Base-by-base conservation (phyloP, 2,113 vertebrate species). In the Triplophysa dalaica region DNA sequence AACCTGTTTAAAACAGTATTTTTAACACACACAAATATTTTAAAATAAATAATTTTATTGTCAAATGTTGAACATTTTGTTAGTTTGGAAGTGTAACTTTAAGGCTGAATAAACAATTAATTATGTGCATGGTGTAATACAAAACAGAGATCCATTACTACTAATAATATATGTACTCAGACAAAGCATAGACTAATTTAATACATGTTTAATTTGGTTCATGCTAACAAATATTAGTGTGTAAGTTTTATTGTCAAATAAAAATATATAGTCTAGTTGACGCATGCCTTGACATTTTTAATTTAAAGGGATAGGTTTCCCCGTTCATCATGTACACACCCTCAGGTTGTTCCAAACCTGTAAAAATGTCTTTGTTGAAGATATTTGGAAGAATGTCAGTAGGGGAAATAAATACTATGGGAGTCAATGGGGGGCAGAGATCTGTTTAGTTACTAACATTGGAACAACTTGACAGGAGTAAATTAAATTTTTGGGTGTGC, bases 91-190 rank as follows among this genome's bases (percentile, higher is more conserved):
- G 19, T 60, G 52, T 38, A 22, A 73, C 19, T 73, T 58, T 73
- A 73, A 60, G 54, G 33, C 3, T 60, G 22, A 3, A 73, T 73
- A 60, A 60, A 73, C 58, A 73, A 21, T n/a, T 12, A 73, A 60
- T 9, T 60, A 19, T 8, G 41, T 24, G 70, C 70, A 58, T 19
- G 17, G 17, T n/a, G 17, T 56, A n/a, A 19, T 4, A 54, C 1
- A n/a, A 54, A 8, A 8, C 2, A 8, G 7, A 73, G 52, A 72
- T 22, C 54, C 8, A 22, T 16, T 43, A 38, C 52, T 58, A 19
- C 17, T 17, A 5, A 52, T 17, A 52, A 16, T 52, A 26, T 3
- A 29, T n/a, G 21, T 41, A 60, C 33, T 41, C 2, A 10, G 58
- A 58, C 4, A 58, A 70, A 22, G 38, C 13, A 21, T 8, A 60